These are phyloP conservation scores for Scatophagus argus DNA, from an alignment of 2,113 vertebrate genomes.

Conservation along the genomic window DNA sequence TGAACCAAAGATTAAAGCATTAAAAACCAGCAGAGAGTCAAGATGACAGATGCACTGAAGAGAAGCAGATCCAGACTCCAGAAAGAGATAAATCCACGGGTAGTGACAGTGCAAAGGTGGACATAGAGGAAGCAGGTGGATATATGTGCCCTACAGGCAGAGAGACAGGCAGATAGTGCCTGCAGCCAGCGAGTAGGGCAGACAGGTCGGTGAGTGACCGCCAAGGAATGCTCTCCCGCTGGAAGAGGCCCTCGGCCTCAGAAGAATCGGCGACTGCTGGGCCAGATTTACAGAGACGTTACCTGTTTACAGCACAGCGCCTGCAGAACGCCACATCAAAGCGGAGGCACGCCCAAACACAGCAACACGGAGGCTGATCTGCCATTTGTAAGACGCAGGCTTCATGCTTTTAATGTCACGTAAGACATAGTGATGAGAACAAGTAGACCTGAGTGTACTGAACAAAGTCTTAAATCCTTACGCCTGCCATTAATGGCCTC, in stretches of 20 bases:
- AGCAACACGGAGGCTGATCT: background rate
- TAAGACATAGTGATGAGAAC: conserved; percentile 40
- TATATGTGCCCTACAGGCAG: background rate
- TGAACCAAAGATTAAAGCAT: conserved; percentile 17
- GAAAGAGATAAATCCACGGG: conserved; percentile 32
- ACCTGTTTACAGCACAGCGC: conserved; percentile 68
- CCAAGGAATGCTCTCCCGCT: conserved; percentile 71
- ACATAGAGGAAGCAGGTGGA: conserved; percentile 44
- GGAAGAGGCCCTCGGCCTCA: conserved; percentile 39
- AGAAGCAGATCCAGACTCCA: conserved; percentile 6
- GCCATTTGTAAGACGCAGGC: conserved; percentile 1
- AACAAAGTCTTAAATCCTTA: conserved; percentile 38
- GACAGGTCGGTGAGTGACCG: conserved; percentile 64
- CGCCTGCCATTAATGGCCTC: background rate
- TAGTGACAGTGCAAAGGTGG: conserved; percentile 1
- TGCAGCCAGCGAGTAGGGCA: conserved; percentile 41
- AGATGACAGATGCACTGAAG: conserved; percentile 10
- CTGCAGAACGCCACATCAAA: conserved; percentile 7
- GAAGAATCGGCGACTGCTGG: conserved; percentile 5
- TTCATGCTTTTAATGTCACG: conserved; percentile 35
- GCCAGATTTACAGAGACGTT: conserved; percentile 36
- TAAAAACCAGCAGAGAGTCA: background rate
- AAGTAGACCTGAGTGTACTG: conserved; percentile 13
- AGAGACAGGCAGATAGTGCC: conserved; percentile 14
- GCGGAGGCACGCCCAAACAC: conserved; percentile 16